Percentiles rank a stretch among this genome's conserved stretches.
Conservation (phyloP, 2,797 vertebrate genomes). For the Botia almorhae region DNA sequence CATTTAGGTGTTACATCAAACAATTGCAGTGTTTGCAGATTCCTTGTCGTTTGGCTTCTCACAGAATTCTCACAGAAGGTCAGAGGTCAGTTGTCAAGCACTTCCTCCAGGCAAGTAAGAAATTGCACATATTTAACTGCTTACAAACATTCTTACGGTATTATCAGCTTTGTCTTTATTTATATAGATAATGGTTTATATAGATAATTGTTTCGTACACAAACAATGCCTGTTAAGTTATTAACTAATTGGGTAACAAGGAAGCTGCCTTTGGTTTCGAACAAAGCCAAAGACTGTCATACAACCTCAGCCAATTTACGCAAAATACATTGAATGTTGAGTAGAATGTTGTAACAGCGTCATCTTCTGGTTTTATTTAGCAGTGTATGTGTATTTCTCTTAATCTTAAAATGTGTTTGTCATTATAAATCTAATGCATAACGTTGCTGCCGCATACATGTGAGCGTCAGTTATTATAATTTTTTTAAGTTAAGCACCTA, state of each 20-base stretch:
- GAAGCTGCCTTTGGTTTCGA: neutral
- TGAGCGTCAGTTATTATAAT: slow-evolving; percentile 9
- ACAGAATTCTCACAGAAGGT: slow-evolving; percentile 9
- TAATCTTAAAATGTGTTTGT: neutral
- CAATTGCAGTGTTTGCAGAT: slow-evolving; percentile 30
- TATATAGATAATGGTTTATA: too few relatives aligned
- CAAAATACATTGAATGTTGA: neutral
- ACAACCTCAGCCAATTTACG: neutral
- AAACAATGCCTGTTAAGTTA: neutral
- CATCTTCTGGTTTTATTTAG: slow-evolving; percentile 1
- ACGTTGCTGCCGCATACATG: neutral
- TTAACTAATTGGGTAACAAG: neutral
- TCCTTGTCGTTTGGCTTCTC: slow-evolving; percentile 26
- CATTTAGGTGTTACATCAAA: slow-evolving; percentile 47
- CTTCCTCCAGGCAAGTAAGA: neutral
- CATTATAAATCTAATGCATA: neutral
- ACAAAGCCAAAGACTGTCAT: neutral
- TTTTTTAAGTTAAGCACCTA: neutral
- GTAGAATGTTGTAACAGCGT: neutral
- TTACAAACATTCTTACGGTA: neutral
- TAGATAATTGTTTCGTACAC: too few relatives aligned
- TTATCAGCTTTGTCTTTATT: neutral
- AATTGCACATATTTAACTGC: neutral
- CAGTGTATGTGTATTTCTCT: neutral
- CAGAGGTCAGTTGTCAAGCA: slow-evolving; percentile 31